Evolutionary conservation across 2,888 invertebrate genomes (phyloP).

Genomic region (Eupelmus urozonus): DNA sequence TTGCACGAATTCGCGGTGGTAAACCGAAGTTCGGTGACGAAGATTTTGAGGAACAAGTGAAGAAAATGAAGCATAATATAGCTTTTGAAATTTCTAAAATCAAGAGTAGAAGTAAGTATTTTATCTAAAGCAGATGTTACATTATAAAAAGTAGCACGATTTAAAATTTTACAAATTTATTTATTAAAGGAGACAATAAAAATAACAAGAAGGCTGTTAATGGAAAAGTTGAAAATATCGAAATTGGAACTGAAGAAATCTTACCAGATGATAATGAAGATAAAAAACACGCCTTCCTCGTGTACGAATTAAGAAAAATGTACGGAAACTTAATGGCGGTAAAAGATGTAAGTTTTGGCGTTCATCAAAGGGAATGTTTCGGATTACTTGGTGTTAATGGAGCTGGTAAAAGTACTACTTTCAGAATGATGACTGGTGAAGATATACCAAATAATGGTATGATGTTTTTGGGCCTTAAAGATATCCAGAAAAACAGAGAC

Average conservation of each 20-base stretch:
- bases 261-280: not conserved
- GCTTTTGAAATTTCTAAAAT: slow-evolving; percentile 49
- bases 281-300: slow-evolving; percentile 75
- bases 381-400: slow-evolving; percentile 91
- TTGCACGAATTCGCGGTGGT: slow-evolving; percentile 17
- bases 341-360: slow-evolving; percentile 84
- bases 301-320: slow-evolving; percentile 84
- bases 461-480: slow-evolving; percentile 68
- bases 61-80: slow-evolving; percentile 68
- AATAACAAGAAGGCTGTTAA: no score
- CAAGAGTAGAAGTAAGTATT: not conserved
- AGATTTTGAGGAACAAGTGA: slow-evolving; percentile 70
- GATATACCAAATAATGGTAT: slow-evolving; percentile 76
- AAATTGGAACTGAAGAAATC: not conserved
- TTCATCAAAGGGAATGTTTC: slow-evolving; percentile 87
- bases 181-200: no score
- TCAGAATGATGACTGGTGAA: slow-evolving; percentile 94
- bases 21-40: slow-evolving; percentile 7
- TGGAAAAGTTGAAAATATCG: not conserved
- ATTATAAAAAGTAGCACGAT: no score
- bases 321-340: slow-evolving; percentile 89
- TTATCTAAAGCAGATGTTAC: no score
- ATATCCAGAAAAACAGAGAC: slow-evolving; percentile 63
- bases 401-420: slow-evolving; percentile 92
- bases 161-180: not conserved